A percentile compares a stretch with the other conserved stretches of the same genome.
Conservation (phyloP, 2,888 invertebrate genomes). For the Azorinus chamasolen region DNA sequence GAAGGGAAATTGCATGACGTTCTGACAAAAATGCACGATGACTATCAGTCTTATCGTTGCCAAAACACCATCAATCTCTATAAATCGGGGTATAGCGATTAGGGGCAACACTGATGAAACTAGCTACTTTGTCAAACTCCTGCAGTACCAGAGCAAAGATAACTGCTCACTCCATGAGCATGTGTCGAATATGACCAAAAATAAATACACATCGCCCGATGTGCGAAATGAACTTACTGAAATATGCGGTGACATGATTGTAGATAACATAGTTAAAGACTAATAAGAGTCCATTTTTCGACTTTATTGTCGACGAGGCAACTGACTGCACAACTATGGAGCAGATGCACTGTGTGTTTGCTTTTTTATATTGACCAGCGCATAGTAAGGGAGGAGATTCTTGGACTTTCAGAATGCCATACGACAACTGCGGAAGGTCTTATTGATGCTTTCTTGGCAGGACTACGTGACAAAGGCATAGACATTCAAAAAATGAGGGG, state of each 20-base stretch:
- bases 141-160: slow-evolving; percentile 12
- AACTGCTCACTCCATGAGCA: slow-evolving; percentile 22
- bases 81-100: slow-evolving; percentile 22
- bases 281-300: slow-evolving; percentile 18
- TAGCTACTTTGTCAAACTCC: slow-evolving; percentile 20
- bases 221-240: slow-evolving; percentile 25
- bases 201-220: not conserved
- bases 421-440: slow-evolving; percentile 33
- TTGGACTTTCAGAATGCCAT: slow-evolving; percentile 34
- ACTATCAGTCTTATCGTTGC: slow-evolving; percentile 1
- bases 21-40: not conserved
- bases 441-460: slow-evolving; percentile 17
- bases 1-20: slow-evolving; percentile 11
- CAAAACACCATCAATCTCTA: slow-evolving; percentile 34
- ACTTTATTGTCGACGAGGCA: slow-evolving; percentile 30
- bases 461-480: slow-evolving; percentile 12
- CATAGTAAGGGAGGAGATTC: slow-evolving; percentile 30
- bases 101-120: slow-evolving; percentile 19
- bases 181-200: slow-evolving; percentile 1
- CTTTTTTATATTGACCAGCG: slow-evolving; percentile 6
- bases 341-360: slow-evolving; percentile 33
- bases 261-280: not conserved
- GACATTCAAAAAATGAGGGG: slow-evolving; percentile 44
- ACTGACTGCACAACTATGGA: slow-evolving; percentile 35
- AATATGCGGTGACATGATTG: slow-evolving; percentile 16